These are phyloP conservation scores for Laothoe populi DNA, from an alignment of 2,888 invertebrate species.

Conservation along the genomic window DNA sequence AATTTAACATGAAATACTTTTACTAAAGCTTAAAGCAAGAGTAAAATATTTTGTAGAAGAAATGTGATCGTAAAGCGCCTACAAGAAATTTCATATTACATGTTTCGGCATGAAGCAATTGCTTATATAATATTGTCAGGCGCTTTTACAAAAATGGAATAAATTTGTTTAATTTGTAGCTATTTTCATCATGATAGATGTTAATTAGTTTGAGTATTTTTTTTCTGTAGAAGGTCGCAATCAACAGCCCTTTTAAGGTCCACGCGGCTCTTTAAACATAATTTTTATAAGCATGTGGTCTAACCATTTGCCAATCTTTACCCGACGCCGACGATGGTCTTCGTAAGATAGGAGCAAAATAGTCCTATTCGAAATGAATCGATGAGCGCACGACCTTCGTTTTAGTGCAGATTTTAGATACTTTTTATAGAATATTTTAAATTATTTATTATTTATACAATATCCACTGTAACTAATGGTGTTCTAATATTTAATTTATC, in stretches of 20 bases:
- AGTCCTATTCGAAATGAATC: no score
- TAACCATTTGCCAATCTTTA: slow-evolving; percentile 69
- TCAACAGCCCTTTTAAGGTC: slow-evolving; percentile 27
- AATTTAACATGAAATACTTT: no score
- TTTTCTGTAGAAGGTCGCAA: not conserved
- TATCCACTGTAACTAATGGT: no score
- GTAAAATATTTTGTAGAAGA: no score
- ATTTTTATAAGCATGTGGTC: slow-evolving; percentile 75
- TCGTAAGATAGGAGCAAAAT: slow-evolving; percentile 35
- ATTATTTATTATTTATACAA: no score
- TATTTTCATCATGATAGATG: no score
- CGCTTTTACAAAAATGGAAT: not conserved
- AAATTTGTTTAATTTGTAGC: no score
- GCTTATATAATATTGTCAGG: not conserved
- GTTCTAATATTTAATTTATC: no score
- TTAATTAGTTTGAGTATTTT: not conserved
- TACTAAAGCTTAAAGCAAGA: no score
- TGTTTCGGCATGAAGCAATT: not conserved
- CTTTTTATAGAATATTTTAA: no score
- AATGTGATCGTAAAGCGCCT: slow-evolving; percentile 17
- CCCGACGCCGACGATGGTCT: slow-evolving; percentile 47
- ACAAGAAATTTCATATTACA: slow-evolving; percentile 8
- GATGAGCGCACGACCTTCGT: no score
- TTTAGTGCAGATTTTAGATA: no score
- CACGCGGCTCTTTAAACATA: slow-evolving; percentile 59